Conservation (phyloP, 2,888 invertebrate genomes). For the Dasysyrphus albostriatus region DNA sequence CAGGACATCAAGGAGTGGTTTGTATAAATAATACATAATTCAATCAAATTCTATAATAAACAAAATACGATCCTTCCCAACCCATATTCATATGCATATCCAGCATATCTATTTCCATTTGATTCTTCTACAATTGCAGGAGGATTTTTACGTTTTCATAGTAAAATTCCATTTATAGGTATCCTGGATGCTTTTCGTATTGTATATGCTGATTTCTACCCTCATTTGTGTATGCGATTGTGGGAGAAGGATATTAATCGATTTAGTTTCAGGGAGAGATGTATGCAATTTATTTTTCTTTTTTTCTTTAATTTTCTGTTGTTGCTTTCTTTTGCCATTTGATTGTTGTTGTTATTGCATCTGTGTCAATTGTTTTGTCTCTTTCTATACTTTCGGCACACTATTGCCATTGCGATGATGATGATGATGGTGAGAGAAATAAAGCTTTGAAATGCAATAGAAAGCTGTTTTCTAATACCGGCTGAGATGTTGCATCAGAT, state of each 20-base stretch:
- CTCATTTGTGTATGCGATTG: background rate
- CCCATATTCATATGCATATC: background rate
- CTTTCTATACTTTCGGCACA: slow-evolving; percentile 42
- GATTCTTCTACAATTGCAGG: background rate
- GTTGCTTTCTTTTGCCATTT: background rate
- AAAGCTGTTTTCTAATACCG: slow-evolving; percentile 62
- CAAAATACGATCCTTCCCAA: background rate
- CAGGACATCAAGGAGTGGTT: slow-evolving; percentile 60
- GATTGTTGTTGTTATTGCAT: slow-evolving; percentile 68
- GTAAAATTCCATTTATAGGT: slow-evolving; percentile 39
- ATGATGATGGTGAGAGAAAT: background rate
- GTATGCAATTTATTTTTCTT: slow-evolving; percentile 56
- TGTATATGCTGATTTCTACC: slow-evolving; percentile 24
- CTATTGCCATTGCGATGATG: background rate
- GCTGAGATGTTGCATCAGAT: slow-evolving; percentile 47
- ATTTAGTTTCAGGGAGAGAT: slow-evolving; percentile 61
- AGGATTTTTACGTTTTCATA: slow-evolving; percentile 69
- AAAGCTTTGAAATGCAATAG: slow-evolving; percentile 66
- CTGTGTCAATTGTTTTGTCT: slow-evolving; percentile 70
- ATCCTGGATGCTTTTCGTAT: slow-evolving; percentile 35
- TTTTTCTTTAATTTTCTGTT: background rate
- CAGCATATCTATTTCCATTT: background rate
- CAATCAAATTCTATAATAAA: background rate
- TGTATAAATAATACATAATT: slow-evolving; percentile 37
- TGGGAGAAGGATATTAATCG: slow-evolving; percentile 64